Percentiles rank a stretch among this genome's conserved stretches.
These are phyloP conservation scores for Cavia porcellus DNA, from an alignment of 2,113 vertebrate genomes.

Conservation along the genomic window DNA sequence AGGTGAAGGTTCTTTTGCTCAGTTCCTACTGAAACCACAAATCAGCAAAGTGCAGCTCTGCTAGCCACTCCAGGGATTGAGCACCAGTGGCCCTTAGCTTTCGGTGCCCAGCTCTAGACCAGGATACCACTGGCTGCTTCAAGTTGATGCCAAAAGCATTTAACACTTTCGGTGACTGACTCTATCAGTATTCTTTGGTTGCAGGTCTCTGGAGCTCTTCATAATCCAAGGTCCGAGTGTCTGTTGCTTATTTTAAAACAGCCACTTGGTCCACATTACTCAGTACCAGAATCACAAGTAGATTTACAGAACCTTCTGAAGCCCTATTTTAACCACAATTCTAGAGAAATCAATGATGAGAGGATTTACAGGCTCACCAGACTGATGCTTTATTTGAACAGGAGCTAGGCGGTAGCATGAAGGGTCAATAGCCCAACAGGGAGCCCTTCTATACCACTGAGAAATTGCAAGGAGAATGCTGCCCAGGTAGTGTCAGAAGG, in stretches of 20 bases:
- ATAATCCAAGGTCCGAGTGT: not conserved
- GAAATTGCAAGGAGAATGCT: not conserved
- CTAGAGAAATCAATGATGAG: not conserved
- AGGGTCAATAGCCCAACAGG: not conserved
- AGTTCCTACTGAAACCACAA: not conserved
- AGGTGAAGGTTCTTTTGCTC: not conserved
- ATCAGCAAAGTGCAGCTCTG: not conserved
- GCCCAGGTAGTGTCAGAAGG: not conserved
- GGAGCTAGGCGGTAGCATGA: not conserved
- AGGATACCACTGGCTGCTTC: not conserved
- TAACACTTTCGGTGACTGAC: not conserved
- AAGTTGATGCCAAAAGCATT: too few relatives aligned
- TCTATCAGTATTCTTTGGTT: not conserved
- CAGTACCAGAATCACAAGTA: not conserved
- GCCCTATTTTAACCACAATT: not conserved
- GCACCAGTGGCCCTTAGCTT: too few relatives aligned
- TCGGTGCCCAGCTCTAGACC: not conserved
- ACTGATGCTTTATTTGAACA: not conserved
- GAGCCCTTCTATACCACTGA: not conserved
- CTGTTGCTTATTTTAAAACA: not conserved
- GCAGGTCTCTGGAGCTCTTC: not conserved
- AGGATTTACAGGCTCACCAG: not conserved
- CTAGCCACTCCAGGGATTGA: not conserved
- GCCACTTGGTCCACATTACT: not conserved
- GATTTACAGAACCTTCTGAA: not conserved